Percentiles rank a stretch among this genome's conserved stretches.
phyloP scores from a whole-genome alignment of 2,888 invertebrate genomes.

The Cremastinae sp. region DNA sequence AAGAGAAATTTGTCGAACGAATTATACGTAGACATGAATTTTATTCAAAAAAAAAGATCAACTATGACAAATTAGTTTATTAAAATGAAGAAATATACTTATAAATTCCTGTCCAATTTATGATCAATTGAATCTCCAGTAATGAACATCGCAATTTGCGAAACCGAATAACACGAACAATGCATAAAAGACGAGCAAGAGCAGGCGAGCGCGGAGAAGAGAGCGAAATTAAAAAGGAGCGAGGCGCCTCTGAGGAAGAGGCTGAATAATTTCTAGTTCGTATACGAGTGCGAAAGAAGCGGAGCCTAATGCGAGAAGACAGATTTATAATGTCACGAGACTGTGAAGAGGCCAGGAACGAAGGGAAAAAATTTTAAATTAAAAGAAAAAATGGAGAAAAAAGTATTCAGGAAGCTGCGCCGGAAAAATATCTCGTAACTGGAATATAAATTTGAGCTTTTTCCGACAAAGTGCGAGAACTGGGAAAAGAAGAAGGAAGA shows the following conservation, averaged over 20 bases:
- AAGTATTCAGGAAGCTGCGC: constrained; percentile 37
- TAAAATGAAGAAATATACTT: too few relatives aligned
- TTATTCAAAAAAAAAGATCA: too few relatives aligned
- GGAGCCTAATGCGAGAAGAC: constrained; percentile 21
- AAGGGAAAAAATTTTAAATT: too few relatives aligned
- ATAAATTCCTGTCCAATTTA: too few relatives aligned
- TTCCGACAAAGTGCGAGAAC: constrained; percentile 33
- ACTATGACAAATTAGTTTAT: too few relatives aligned
- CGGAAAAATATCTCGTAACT: constrained; percentile 25
- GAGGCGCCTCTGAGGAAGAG: constrained; percentile 1
- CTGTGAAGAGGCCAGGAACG: constrained; percentile 9
- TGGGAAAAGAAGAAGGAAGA: constrained; percentile 26
- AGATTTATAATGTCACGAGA: constrained; percentile 40
- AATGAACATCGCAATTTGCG: too few relatives aligned
- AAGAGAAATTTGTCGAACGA: too few relatives aligned
- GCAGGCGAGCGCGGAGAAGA: constrained; percentile 1
- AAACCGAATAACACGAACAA: too few relatives aligned
- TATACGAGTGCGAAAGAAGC: constrained; percentile 4
- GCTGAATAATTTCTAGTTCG: constrained; percentile 20
- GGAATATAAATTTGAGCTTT: constrained; percentile 53
- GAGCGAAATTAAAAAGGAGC: not conserved
- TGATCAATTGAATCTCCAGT: too few relatives aligned
- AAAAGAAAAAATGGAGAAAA: too few relatives aligned
- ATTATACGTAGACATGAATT: too few relatives aligned
- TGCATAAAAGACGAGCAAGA: not conserved